Evolutionary conservation across 2,113 vertebrate genomes (phyloP).

Genomic region (Myotis yumanensis): DNA sequence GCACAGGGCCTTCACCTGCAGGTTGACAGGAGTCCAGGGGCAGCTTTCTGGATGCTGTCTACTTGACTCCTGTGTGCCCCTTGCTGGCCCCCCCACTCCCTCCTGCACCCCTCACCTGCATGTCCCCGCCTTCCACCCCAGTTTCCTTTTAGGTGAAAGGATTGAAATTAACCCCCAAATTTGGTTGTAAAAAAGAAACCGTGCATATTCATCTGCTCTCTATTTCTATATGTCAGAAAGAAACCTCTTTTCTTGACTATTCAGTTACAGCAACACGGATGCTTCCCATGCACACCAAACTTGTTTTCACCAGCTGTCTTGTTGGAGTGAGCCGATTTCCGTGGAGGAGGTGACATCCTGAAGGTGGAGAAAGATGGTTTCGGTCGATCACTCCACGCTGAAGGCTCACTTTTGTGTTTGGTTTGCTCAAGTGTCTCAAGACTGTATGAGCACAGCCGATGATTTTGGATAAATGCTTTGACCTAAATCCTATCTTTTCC

Average conservation of each 20-base stretch:
- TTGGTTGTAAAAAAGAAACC: slow-evolving; percentile 11
- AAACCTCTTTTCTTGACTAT: slow-evolving; percentile 44
- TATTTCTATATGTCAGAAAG: background rate
- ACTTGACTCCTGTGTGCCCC: background rate
- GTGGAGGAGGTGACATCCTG: background rate
- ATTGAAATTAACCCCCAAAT: background rate
- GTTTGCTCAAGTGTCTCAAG: background rate
- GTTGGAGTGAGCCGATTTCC: background rate
- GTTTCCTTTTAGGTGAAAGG: background rate
- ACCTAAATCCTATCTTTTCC: background rate
- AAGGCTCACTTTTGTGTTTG: background rate
- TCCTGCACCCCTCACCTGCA: no score
- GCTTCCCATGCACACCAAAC: background rate
- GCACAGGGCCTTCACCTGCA: background rate
- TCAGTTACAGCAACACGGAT: background rate
- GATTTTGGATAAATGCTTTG: background rate
- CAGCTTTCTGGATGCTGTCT: background rate
- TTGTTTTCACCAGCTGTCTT: background rate
- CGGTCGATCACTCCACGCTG: background rate
- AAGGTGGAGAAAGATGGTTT: background rate
- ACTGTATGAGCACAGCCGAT: background rate
- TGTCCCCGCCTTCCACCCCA: background rate
- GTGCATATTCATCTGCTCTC: background rate
- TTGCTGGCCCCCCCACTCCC: rapidly evolving
- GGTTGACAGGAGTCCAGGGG: background rate